Conservation (phyloP, 2,113 vertebrate species). For the Phalacrocorax aristotelis region DNA sequence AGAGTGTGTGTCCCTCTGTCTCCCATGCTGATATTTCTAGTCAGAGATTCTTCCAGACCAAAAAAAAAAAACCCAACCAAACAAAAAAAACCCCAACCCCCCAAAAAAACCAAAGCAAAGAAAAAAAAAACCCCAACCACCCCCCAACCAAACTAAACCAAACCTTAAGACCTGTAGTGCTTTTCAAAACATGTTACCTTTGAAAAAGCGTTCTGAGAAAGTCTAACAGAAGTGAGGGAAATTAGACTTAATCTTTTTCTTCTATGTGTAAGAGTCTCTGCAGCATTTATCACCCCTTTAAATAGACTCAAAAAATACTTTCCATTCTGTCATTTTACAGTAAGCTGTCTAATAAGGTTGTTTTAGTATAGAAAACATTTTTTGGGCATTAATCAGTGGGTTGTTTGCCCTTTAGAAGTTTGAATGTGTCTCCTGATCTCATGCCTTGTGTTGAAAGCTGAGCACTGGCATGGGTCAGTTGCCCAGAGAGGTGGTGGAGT, state of each 20-base stretch:
- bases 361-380: not conserved
- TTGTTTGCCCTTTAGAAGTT: not conserved
- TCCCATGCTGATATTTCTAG: not conserved
- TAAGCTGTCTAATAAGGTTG: not conserved
- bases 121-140: not conserved
- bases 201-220: not conserved
- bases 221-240: not conserved
- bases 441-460: not conserved
- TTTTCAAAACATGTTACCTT: not conserved
- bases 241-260: not conserved
- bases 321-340: not conserved
- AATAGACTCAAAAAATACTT: not conserved
- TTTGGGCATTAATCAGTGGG: not conserved
- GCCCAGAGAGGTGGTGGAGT: not conserved
- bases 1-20: not conserved
- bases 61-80: not conserved
- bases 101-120: too few relatives aligned
- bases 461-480: not conserved
- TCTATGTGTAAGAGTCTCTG: not conserved
- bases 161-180: not conserved
- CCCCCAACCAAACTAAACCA: too few relatives aligned
- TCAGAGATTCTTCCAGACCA: not conserved
- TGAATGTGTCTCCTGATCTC: not conserved
- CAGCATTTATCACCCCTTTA: not conserved
- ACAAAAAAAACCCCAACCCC: too few relatives aligned